Percentiles rank a stretch among this genome's conserved stretches.
These are phyloP conservation scores for Hippasteria phrygiana DNA, from an alignment of 53 echinoderm and acorn worm genomes.

Conservation along the genomic window DNA sequence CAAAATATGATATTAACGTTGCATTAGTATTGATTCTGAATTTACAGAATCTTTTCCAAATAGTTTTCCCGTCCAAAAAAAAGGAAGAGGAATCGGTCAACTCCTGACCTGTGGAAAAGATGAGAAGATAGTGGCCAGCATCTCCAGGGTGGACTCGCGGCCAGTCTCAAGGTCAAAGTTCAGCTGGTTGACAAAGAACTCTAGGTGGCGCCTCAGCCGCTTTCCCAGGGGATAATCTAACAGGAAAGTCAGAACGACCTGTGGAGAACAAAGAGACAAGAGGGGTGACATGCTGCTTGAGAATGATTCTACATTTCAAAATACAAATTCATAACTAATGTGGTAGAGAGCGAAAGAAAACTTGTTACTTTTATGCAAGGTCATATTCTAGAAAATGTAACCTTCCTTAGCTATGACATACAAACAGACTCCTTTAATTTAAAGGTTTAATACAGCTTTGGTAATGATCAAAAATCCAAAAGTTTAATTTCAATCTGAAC, in stretches of 20 bases:
- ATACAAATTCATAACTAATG: not conserved
- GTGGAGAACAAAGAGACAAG: constrained; percentile 4
- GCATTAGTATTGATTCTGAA: too few relatives aligned
- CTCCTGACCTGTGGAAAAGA: constrained; percentile 89
- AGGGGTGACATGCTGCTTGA: not conserved
- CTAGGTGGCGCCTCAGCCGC: constrained; percentile 85
- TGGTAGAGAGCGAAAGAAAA: too few relatives aligned
- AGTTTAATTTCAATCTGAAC: too few relatives aligned
- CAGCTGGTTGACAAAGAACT: constrained; percentile 95
- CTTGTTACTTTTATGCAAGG: too few relatives aligned
- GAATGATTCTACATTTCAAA: not conserved
- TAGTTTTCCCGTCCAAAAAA: too few relatives aligned
- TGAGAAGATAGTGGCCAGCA: constrained; percentile 92
- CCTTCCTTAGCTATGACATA: too few relatives aligned
- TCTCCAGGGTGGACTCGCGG: constrained; percentile 89
- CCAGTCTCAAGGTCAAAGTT: constrained; percentile 86
- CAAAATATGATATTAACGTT: not conserved
- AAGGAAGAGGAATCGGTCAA: too few relatives aligned
- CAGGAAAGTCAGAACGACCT: constrained; percentile 85
- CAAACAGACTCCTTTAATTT: too few relatives aligned
- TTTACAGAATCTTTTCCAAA: too few relatives aligned
- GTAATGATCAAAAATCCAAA: too few relatives aligned
- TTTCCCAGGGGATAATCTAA: constrained; percentile 96
- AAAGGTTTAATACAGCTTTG: too few relatives aligned
- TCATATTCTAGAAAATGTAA: too few relatives aligned